Base-by-base conservation (phyloP, 1,140 invertebrate species). In the Drosophila micromelanica region DNA sequence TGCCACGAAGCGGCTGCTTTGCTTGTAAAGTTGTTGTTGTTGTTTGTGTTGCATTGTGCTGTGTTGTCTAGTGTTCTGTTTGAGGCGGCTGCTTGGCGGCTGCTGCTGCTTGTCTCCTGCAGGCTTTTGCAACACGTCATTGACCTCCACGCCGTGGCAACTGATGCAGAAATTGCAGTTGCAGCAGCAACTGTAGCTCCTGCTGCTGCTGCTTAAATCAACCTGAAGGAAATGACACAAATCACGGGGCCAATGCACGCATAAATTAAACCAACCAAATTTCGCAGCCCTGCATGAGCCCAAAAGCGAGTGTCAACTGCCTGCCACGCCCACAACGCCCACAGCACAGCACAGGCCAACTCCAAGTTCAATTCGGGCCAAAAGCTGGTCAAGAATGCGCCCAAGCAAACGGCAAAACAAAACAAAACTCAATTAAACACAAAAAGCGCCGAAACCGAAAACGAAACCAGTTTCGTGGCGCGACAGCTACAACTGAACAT, bases 221-320 rank as follows among this genome's bases (percentile, higher is more conserved):
- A 48, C 55, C 57, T 72, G 73, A 76, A 74, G 73, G 76, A 63
- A 78, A 89, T 81, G 79, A 63, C 80, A 45, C 13, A 43, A 52
- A 57, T 74, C 57, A 43, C 45, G 46, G 23, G 62, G 78, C 71
- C 81, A 80, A 75, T 86, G 71, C 71, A 73, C 74, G 82, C 84
- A 87, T 82, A 89, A 87, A 87, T 87, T 76, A 87, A 48, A 45
- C 63, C 37, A 40, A 17, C 27, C 23, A 20, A 43, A 32, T 15
- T 27, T 52, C 43, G 38, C 37, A 40, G 45, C 15, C 9, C 30
- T 20, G 48, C 15, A 2, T 42, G 13, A 23, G 51, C 13, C 51
- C 30, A 35, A n/a, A n/a, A 57, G 17, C 45, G 52, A 46, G 56
- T 54, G 56, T 61, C 65, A 52, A 51, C 63, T 35, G 17, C 23